Conservation (phyloP, 1,140 invertebrate genomes). For the Amyelois transitella region DNA sequence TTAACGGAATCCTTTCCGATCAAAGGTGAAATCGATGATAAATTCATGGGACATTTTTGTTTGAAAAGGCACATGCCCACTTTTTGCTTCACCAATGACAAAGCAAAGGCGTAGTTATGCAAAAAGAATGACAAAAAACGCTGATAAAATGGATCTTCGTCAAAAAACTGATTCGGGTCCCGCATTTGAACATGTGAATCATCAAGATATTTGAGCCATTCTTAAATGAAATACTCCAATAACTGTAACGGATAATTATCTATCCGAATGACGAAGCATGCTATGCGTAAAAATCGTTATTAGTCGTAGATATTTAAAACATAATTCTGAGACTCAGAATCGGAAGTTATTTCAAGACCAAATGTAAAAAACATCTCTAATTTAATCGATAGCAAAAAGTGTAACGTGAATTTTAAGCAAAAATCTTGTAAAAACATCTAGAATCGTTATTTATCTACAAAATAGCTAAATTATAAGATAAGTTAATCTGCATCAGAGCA, state of each 20-base stretch:
- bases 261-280: too few species aligned
- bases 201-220: not conserved
- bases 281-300: too few species aligned
- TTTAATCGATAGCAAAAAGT: too few species aligned
- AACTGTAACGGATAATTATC: too few species aligned
- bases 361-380: too few species aligned
- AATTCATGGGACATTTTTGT: slow-evolving; percentile 29
- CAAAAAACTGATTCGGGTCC: not conserved
- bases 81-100: slow-evolving; percentile 6
- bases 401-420: too few species aligned
- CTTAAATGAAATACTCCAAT: not conserved
- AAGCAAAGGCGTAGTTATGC: not conserved
- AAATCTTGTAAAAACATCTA: too few species aligned
- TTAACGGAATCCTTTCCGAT: slow-evolving; percentile 58
- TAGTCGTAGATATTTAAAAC: too few species aligned
- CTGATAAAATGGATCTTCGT: not conserved
- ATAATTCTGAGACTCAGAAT: too few species aligned
- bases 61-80: slow-evolving; percentile 14
- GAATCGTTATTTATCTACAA: too few species aligned
- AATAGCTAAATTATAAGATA: too few species aligned
- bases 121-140: not conserved
- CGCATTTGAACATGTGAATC: not conserved
- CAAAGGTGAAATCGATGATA: slow-evolving; percentile 47
- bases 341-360: too few species aligned
- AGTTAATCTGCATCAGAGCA: not conserved